Base-by-base conservation (phyloP, 92 coral and sea anemone genomes). In the Plumapathes pennacea region DNA sequence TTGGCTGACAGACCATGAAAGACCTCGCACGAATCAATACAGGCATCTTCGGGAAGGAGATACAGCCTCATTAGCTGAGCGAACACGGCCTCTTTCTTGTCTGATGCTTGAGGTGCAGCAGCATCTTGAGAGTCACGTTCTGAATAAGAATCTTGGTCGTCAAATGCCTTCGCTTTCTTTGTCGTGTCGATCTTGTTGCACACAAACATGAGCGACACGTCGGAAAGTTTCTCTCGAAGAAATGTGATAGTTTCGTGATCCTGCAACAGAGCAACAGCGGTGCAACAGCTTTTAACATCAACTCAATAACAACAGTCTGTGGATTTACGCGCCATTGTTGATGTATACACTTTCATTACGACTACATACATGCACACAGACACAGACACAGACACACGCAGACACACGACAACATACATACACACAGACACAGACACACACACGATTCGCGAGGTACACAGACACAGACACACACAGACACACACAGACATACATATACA, bases 1-100 rank as follows among this genome's bases (percentile, higher is more conserved):
- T 10, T 50, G 4, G 85, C 79, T 20, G 85, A 79, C 46, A 79
- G 40, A 4, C 85, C 85, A 33, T 79, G 71, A 43, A 71, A 79
- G 51, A 15, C 29, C 0, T 36, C 18, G 14, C 68, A 52, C 0
- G 68, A 25, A 5, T 62, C 62, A 25, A 38, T 45, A 10, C 45
- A 11, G 2, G 67, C 73, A 14, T 17, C 54, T 0, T 29, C 30
- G 1, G 58, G 63, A 10, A 79, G 44, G 22, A 79, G 54, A 10
- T 60, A 50, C 7, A 27, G 23, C 2, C 20, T 17, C 33, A 56
- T 50, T 11, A 79, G 59, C 40, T 79, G 85, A 22, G 25, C 33
- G 41, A 79, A 79, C 6, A 79, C 68, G 6, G 34, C 49, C 21
- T 43, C 34, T 64, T 62, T 66, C 41, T 79, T 79, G 45, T 54